Percentiles rank a stretch among this genome's conserved stretches.
Conservation (phyloP, 2,888 invertebrate genomes). For the Eremobia ochroleuca region DNA sequence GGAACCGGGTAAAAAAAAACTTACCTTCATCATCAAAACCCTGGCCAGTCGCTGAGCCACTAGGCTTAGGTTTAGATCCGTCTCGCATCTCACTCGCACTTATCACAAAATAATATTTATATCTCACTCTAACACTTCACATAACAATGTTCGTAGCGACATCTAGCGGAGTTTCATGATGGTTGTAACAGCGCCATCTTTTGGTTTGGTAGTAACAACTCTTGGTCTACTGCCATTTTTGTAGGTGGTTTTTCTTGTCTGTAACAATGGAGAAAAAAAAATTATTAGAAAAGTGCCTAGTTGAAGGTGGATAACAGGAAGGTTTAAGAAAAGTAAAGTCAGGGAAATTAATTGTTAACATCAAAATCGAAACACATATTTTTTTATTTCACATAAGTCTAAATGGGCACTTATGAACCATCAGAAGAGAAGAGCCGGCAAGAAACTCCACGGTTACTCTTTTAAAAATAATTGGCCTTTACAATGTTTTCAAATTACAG, state of each 20-base stretch:
- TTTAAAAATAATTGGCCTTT: too few species aligned
- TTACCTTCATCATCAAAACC: slow-evolving; percentile 84
- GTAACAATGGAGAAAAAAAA: slow-evolving; percentile 39
- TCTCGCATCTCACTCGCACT: slow-evolving; percentile 88
- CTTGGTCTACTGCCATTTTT: slow-evolving; percentile 31
- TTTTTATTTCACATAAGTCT: too few species aligned
- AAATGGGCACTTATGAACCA: too few species aligned
- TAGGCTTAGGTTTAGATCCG: slow-evolving; percentile 84
- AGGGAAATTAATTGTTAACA: too few species aligned
- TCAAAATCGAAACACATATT: too few species aligned
- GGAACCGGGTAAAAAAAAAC: slow-evolving; percentile 10
- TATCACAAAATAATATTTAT: slow-evolving; percentile 73
- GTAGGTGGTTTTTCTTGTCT: slow-evolving; percentile 29
- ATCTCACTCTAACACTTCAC: slow-evolving; percentile 72
- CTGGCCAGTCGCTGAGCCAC: slow-evolving; percentile 83
- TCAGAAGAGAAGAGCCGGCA: too few species aligned
- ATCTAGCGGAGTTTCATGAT: slow-evolving; percentile 62
- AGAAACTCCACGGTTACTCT: too few species aligned
- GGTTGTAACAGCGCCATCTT: slow-evolving; percentile 65
- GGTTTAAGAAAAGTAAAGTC: too few species aligned
- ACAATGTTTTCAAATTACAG: too few species aligned
- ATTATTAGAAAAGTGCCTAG: not conserved
- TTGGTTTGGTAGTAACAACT: slow-evolving; percentile 39
- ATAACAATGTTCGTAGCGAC: slow-evolving; percentile 65
- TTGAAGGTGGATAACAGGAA: too few species aligned